Conservation (phyloP, 2,113 vertebrate species). For the Rhinolophus sinicus region DNA sequence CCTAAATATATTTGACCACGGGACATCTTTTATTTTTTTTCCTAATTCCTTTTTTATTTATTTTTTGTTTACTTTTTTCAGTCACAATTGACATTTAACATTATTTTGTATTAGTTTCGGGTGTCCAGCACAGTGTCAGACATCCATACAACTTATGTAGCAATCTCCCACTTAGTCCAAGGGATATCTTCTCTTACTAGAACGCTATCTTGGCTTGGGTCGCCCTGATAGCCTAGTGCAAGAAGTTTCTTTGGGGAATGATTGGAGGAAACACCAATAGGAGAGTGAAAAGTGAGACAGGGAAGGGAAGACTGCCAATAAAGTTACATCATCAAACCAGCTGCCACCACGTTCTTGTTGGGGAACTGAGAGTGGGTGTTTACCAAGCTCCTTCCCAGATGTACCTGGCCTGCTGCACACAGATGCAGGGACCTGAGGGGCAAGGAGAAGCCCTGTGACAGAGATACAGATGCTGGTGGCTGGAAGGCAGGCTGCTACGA, state of each 20-base stretch:
- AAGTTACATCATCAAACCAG: background rate
- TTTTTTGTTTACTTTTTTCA: too few species aligned
- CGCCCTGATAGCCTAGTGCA: background rate
- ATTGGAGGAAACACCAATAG: background rate
- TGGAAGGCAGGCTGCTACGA: background rate
- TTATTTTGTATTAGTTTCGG: too few species aligned
- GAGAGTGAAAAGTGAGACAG: fast-evolving
- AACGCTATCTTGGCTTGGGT: background rate
- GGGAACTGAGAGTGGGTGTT: background rate
- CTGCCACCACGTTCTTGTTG: background rate
- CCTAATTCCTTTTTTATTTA: too few species aligned
- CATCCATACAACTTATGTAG: too few species aligned
- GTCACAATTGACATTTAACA: too few species aligned
- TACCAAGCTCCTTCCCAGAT: too few species aligned
- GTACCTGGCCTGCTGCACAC: background rate
- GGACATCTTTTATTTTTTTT: background rate
- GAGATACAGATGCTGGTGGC: background rate
- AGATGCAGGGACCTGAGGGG: too few species aligned
- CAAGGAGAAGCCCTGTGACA: background rate
- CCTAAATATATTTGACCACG: background rate
- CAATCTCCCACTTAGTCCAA: too few species aligned
- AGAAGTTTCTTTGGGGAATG: background rate
- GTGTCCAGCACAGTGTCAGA: too few species aligned
- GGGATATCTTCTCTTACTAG: background rate
- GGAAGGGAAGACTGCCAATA: background rate